Evolutionary conservation across 2,113 vertebrate genomes (phyloP).

Genomic region (Panthera tigris): DNA sequence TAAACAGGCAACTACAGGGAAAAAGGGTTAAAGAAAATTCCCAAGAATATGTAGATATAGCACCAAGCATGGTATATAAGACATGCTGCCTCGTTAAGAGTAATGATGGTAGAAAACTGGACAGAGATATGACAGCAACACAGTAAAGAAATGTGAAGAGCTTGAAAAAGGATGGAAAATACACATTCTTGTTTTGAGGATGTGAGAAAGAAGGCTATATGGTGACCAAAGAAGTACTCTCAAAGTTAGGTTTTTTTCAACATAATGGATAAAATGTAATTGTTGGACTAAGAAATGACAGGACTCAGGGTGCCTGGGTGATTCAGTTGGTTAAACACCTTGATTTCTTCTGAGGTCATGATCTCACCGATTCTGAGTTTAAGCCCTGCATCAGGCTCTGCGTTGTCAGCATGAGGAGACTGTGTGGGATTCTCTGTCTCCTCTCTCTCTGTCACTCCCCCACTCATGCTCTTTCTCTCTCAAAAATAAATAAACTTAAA

Average conservation of each 20-base stretch:
- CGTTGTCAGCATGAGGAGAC: too few relatives aligned
- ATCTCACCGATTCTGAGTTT: too few relatives aligned
- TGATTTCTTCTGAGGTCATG: too few relatives aligned
- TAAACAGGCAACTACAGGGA: neutral
- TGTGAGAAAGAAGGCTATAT: neutral
- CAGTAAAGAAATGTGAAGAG: neutral
- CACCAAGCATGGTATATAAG: accelerated
- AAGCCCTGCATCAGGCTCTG: too few relatives aligned
- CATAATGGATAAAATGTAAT: neutral
- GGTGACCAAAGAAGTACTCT: neutral
- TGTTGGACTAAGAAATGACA: neutral
- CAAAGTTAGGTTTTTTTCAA: neutral
- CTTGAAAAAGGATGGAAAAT: neutral
- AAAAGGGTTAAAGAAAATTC: neutral
- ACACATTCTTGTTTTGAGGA: neutral
- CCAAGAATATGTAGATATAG: neutral
- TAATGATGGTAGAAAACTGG: neutral
- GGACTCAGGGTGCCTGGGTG: neutral
- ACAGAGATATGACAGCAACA: neutral
- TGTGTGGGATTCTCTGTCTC: too few relatives aligned
- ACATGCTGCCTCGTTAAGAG: neutral
- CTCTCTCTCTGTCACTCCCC: too few relatives aligned
- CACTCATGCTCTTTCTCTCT: too few relatives aligned
- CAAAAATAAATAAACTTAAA: too few relatives aligned
- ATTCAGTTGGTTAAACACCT: too few relatives aligned